Evolutionary conservation across 37 sponge, comb jelly and placozoan species (phyloP), one percentile per base, ranked within the genome.

Genomic region (Halichondria panicea): DNA sequence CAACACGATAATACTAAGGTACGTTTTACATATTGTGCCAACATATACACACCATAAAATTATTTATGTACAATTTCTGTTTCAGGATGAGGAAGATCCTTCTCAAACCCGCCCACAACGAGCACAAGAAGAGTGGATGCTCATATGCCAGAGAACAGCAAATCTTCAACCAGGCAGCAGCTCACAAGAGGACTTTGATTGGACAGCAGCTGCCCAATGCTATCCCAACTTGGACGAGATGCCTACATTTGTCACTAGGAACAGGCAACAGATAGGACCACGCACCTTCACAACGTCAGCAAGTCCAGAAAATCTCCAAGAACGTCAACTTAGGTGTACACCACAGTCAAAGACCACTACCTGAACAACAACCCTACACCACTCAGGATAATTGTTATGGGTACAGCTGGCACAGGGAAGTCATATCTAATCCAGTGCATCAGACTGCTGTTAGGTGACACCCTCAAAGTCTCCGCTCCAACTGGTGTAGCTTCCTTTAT

Each of bases 401-500:
- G 83, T 3, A 82, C n/a, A n/a, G n/a, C n/a, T n/a, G n/a, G n/a
- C n/a, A 75, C 75, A 12, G 84, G 77, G 3, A 76, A 76, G 70
- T 76, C 72, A 6, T 84, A 59, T 62, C 55, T 84, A 42, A 84
- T 75, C 63, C 63, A 84, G 38, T 84, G 84, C 63, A 32, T 84
- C 1, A 41, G 61, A 67, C 64, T 75, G 6, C 77, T 84, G 36
- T 66, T 84, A 5, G 21, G 25, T 1, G 22, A 85, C 45, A 11
- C 53, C 6, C 43, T 78, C 11, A 25, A 25, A 31, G 79, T 85
- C 1, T 74, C 68, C 66, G 86, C 86, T 43, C 86, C 86, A 24
- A 85, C 80, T 72, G 87, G 79, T 24, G 71, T 80, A 6, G 87
- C 87, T 31, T 81, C 88, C 9, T 87, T 75, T 59, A 81, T 71